Conservation (phyloP, 2,797 vertebrate genomes). For the Aeoliscus strigatus region DNA sequence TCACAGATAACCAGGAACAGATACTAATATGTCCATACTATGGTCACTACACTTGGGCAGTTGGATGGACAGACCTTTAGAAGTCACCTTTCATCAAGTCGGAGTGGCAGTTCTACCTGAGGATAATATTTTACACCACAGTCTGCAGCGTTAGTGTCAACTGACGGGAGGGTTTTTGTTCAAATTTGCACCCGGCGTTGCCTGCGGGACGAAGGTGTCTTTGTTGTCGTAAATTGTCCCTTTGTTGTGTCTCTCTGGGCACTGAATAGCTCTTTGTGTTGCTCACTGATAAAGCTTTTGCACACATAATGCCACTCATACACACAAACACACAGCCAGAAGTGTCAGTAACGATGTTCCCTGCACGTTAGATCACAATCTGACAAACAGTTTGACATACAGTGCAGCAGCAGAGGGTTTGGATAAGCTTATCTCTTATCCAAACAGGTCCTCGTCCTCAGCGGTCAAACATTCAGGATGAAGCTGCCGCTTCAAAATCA, state of each 20-base stretch:
- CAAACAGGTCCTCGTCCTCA: conserved; percentile 1
- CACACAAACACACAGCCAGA: conserved; percentile 22
- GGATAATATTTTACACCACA: conserved; percentile 12
- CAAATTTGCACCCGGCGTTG: conserved; percentile 34
- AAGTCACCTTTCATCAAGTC: background rate
- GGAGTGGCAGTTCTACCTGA: conserved; percentile 7
- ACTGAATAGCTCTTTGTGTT: conserved; percentile 65
- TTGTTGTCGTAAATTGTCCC: conserved; percentile 63
- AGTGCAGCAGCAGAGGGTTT: conserved; percentile 5
- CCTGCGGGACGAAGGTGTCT: conserved; percentile 54
- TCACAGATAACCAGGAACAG: no score
- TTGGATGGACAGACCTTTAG: background rate
- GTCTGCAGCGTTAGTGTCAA: conserved; percentile 19
- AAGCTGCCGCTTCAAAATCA: conserved; percentile 15
- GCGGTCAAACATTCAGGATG: no score
- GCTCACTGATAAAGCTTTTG: conserved; percentile 55
- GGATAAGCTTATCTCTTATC: conserved; percentile 29
- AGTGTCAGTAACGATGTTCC: conserved; percentile 44
- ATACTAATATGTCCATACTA: background rate
- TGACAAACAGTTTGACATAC: conserved; percentile 22
- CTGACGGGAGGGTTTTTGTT: conserved; percentile 24
- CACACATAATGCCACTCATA: conserved; percentile 44
- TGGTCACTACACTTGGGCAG: background rate
- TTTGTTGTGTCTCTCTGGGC: conserved; percentile 54
- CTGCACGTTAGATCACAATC: conserved; percentile 24